These are phyloP conservation scores for Tricholaema leucomelas DNA, from an alignment of 2,113 vertebrate genomes.

Conservation along the genomic window DNA sequence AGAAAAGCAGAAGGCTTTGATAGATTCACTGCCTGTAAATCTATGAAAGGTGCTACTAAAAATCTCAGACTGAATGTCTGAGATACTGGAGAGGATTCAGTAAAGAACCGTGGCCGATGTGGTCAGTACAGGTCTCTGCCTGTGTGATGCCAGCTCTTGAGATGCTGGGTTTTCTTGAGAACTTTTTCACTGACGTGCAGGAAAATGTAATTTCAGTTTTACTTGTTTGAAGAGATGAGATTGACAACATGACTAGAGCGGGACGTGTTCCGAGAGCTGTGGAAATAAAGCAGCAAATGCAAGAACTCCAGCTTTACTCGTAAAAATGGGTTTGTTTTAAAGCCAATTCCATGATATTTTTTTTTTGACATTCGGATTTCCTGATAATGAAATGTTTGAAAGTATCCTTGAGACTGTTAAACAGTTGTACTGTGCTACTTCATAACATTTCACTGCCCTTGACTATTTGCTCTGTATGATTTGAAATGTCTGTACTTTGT, in stretches of 20 bases:
- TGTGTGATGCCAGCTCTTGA: background rate
- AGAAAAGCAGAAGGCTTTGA: slow-evolving; percentile 24
- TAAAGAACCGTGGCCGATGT: slow-evolving; percentile 1
- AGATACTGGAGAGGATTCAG: background rate
- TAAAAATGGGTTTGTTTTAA: slow-evolving; percentile 16
- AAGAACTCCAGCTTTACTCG: background rate
- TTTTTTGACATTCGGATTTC: slow-evolving; percentile 40
- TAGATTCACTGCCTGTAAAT: slow-evolving; percentile 35
- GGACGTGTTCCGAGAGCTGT: background rate
- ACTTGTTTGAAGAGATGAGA: slow-evolving; percentile 9
- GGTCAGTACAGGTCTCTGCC: background rate
- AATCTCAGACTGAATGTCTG: background rate
- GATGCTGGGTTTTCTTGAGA: background rate
- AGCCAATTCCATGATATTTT: background rate
- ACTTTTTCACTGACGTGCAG: background rate
- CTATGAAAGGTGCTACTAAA: slow-evolving; percentile 31
- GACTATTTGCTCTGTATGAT: slow-evolving; percentile 1
- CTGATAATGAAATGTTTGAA: slow-evolving; percentile 17
- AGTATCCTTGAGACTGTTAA: slow-evolving; percentile 25
- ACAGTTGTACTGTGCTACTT: background rate
- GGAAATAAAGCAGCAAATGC: slow-evolving; percentile 4
- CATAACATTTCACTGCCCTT: slow-evolving; percentile 23
- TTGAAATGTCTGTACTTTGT: background rate
- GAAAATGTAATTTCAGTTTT: slow-evolving; percentile 1
- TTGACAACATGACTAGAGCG: background rate